A percentile compares a stretch with the other conserved stretches of the same genome.
phyloP scores from a whole-genome alignment of 2,113 vertebrate genomes.

The Mormoops blainvillei region DNA sequence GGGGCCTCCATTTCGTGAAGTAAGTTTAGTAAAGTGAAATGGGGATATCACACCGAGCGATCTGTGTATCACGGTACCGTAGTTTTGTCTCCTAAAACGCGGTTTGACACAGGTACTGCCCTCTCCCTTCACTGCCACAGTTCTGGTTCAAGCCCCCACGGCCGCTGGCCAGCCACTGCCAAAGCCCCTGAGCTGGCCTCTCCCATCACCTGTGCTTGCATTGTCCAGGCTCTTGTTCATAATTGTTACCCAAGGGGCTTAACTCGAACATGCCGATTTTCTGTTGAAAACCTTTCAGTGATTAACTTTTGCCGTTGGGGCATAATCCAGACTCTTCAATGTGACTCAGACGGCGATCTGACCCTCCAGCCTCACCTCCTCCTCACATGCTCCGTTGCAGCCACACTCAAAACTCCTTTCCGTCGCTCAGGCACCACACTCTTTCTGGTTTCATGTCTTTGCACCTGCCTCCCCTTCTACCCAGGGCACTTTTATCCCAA shows the following conservation, averaged over 20 bases:
- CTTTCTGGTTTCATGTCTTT: neutral
- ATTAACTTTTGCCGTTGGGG: neutral
- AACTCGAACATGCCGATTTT: neutral
- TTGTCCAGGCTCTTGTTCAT: neutral
- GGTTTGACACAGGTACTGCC: rapidly evolving
- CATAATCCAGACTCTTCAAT: neutral
- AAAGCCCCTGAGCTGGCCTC: neutral
- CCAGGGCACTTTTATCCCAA: neutral
- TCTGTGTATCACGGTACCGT: rapidly evolving
- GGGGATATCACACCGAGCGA: neutral
- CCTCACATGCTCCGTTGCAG: neutral
- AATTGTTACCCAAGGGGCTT: neutral
- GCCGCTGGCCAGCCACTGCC: neutral
- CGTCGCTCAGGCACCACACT: rapidly evolving
- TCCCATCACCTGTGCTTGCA: neutral
- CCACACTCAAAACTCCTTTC: neutral
- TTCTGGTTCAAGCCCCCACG: neutral
- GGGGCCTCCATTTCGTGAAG: neutral
- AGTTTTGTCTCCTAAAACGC: neutral
- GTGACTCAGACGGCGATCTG: no score
- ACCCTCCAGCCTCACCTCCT: neutral
- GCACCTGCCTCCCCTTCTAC: neutral
- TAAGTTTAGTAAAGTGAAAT: neutral
- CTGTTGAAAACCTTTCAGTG: neutral
- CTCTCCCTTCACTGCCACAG: neutral